Evolutionary conservation across 64 coral and sea anemone species (phyloP), one percentile per base, ranked within the genome.

Genomic region (Montipora capricornis): DNA sequence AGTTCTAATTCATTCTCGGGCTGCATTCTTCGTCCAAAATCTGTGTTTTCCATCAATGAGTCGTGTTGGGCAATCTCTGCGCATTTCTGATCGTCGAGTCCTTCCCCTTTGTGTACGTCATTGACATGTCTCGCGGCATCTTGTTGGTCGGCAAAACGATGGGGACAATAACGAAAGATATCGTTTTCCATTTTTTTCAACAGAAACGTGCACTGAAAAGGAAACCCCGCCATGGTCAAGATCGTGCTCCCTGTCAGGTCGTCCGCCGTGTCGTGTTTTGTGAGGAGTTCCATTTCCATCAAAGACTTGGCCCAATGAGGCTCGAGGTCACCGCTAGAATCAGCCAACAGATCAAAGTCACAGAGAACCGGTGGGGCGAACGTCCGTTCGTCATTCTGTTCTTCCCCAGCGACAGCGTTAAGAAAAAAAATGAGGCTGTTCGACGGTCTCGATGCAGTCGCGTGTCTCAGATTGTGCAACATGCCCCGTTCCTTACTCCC

Each of bases 401-500:
- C 74, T 45, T 46, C 26, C 37, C 26, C 6, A 13, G 8, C 20
- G 9, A 37, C 46, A 24, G 74, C 2, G 12, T 76, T 76, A 8
- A 76, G 74, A 45, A 76, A 76, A 29, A 76, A 76, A 9, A 76
- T 24, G 5, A 76, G 0, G 10, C 74, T 13, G 26, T 76, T 12
- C 26, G 74, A 76, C 1, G 74, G 74, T 76, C 12, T 76, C 2
- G 14, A 8, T 12, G 74, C 74, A 12, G 74, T 76, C 26, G 74
- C 74, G 10, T 76, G 74, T 76, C 74, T 76, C 10, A 76, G 29
- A 12, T 76, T 76, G 74, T 76, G 2, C 74, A 76, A 44, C 74
- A 76, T 76, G 24, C 74, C 74, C 26, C 74, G 22, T 76, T 76
- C 74, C 12, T 76, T 76, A 10, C 6, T 44, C 13, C 74, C 74